Evolutionary conservation across 2,797 vertebrate genomes (phyloP), one percentile per base, ranked within the genome.

Genomic region (Cetoscarus ocellatus): DNA sequence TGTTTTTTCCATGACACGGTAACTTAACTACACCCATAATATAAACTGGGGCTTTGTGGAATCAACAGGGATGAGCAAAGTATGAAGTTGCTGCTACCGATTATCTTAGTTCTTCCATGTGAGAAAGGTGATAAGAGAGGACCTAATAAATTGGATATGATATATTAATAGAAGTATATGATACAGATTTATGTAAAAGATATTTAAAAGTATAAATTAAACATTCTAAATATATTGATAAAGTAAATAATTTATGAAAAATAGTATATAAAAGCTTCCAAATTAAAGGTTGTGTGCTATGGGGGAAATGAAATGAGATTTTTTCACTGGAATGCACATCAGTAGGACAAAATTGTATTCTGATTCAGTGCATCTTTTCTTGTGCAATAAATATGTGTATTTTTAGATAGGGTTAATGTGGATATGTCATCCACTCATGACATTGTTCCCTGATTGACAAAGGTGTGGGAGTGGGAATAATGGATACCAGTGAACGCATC

Each of bases 11-110:
- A 87, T 84, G 68, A 73, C 86, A 85, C 86, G 83, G 91, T 87
- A 91, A 95, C 90, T 86, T 82, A 90, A 94, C 91, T 81, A 88
- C 93, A 94, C 95, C 93, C 87, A 90, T 90, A 82, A 86, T 88
- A 94, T 93, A 90, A 94, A 94, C 92, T 92, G 91, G 94, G 94
- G 91, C 91, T 93, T 95, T 92, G 95, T 94, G 93, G 97, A 98
- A 98, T 98, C 97, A 98, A 98, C 97, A 98, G 97, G 97, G 96
- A 97, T 95, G 96, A 96, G 97, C 97, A 98, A 96, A 99, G 97
- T 99, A 99, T 98, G 96, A 99, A 99, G 97, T 93, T 96, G 96
- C 97, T 98, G 96, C 96, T 98, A 96, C 92, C 91, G 90, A 94
- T 93, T 94, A 91, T 95, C 94, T 94, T 85, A 91, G 87, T 97